phyloP scores from a whole-genome alignment of 2,113 vertebrate species.

The Anas platyrhynchos region DNA sequence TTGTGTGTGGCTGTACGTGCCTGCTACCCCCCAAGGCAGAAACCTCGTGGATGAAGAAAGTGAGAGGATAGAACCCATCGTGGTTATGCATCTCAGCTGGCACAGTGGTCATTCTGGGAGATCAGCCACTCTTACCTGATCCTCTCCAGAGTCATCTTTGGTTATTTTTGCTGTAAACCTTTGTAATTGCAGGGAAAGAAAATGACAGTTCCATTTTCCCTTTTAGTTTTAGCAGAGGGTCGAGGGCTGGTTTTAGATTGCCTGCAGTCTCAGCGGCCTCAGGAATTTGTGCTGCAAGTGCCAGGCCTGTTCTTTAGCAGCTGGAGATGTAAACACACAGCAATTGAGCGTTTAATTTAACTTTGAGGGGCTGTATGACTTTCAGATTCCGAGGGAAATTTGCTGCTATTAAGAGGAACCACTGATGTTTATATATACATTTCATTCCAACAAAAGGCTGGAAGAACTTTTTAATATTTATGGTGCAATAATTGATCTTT shows the following conservation, averaged over 20 bases:
- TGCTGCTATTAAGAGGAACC: conserved; percentile 41
- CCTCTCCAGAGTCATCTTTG: neutral
- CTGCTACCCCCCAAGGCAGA: neutral
- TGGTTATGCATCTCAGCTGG: neutral
- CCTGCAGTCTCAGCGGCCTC: neutral
- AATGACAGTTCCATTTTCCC: neutral
- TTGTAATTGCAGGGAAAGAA: neutral
- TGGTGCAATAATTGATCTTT: conserved; percentile 76
- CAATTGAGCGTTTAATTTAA: conserved; percentile 21
- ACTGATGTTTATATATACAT: conserved; percentile 63
- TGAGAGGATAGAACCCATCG: neutral
- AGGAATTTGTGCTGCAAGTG: neutral
- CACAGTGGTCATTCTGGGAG: neutral
- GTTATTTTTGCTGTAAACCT: neutral
- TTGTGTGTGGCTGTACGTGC: neutral
- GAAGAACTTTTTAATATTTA: conserved; percentile 75
- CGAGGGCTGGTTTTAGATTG: neutral
- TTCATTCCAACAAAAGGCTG: conserved; percentile 41
- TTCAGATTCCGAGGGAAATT: conserved; percentile 37
- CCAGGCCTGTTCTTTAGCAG: neutral
- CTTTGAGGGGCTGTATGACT: conserved; percentile 15
- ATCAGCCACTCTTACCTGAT: neutral
- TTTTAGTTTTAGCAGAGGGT: neutral
- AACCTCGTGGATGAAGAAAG: neutral
- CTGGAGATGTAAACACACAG: conserved; percentile 2